Evolutionary conservation across 1,140 invertebrate genomes (phyloP).

Genomic region (Drosophila tristis): DNA sequence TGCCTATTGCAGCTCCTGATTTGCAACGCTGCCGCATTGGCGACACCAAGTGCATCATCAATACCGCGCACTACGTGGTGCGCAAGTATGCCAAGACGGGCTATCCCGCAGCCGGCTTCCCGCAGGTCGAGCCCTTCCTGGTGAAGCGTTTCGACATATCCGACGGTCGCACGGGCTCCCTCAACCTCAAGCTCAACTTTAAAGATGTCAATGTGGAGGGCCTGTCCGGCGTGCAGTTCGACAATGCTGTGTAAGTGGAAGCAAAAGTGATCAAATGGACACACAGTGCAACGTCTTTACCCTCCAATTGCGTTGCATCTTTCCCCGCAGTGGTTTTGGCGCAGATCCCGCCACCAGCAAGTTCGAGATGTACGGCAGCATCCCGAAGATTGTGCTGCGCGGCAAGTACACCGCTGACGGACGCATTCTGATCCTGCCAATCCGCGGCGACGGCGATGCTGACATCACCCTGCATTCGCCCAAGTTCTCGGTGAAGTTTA

Average conservation of each 20-base stretch:
- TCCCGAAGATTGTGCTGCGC: constrained; percentile 69
- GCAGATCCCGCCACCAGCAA: constrained; percentile 74
- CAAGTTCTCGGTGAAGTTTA: constrained; percentile 82
- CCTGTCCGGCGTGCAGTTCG: constrained; percentile 78
- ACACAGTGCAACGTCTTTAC: background rate
- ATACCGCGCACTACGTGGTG: constrained; percentile 59
- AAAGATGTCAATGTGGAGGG: constrained; percentile 76
- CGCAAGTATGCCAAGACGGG: constrained; percentile 64
- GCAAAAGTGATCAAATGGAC: background rate
- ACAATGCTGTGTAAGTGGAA: constrained; percentile 76
- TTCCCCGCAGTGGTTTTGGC: constrained; percentile 64
- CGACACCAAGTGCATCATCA: constrained; percentile 74
- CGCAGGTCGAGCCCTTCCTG: constrained; percentile 72
- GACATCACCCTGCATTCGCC: constrained; percentile 71
- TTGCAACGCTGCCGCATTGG: constrained; percentile 64
- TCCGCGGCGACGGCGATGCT: constrained; percentile 81
- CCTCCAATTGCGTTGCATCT: background rate
- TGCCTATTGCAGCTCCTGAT: constrained; percentile 60
- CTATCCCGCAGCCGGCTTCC: constrained; percentile 67
- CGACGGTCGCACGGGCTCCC: constrained; percentile 70
- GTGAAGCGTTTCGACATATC: constrained; percentile 76
- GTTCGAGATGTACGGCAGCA: constrained; percentile 78
- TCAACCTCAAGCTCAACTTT: constrained; percentile 77
- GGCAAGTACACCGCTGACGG: constrained; percentile 80
- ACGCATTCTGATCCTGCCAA: constrained; percentile 78